Evolutionary conservation across 2,888 invertebrate genomes (phyloP).

Genomic region (Ceraclea dissimilis): DNA sequence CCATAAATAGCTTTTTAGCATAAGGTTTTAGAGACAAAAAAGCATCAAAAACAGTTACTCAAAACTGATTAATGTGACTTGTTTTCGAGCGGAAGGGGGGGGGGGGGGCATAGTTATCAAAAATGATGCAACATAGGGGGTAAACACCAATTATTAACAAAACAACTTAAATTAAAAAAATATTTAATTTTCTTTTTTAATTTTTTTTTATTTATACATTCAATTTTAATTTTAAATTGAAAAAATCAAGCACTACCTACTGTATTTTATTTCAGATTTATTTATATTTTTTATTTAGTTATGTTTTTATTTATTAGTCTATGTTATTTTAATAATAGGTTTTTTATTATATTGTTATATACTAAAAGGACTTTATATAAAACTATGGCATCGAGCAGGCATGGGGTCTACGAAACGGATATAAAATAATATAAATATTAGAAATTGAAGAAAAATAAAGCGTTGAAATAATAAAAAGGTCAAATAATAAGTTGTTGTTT

Average conservation of each 20-base stretch:
- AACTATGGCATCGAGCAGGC: constrained; percentile 21
- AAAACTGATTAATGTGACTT: constrained; percentile 10
- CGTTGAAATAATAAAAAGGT: constrained; percentile 16
- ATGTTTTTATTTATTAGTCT: constrained; percentile 9
- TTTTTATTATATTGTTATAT: neutral
- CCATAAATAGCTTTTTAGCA: no score
- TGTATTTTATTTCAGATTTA: constrained; percentile 2
- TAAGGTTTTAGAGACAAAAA: no score
- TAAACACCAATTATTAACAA: no score
- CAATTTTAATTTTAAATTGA: constrained; percentile 11
- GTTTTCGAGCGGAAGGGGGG: neutral
- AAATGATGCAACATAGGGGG: neutral
- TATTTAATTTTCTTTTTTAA: neutral
- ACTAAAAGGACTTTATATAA: constrained; percentile 9
- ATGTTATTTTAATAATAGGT: neutral
- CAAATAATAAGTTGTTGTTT: constrained; percentile 9
- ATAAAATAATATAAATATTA: constrained; percentile 17
- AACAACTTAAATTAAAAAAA: no score
- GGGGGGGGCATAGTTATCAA: neutral
- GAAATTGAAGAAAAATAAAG: constrained; percentile 25
- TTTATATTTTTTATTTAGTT: constrained; percentile 9
- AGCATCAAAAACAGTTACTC: no score
- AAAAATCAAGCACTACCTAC: constrained; percentile 17
- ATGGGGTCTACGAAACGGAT: constrained; percentile 17
- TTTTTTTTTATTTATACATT: neutral